These are phyloP conservation scores for Mesorhabditis spiculigera DNA, from an alignment of 2,888 invertebrate genomes.

Conservation along the genomic window DNA sequence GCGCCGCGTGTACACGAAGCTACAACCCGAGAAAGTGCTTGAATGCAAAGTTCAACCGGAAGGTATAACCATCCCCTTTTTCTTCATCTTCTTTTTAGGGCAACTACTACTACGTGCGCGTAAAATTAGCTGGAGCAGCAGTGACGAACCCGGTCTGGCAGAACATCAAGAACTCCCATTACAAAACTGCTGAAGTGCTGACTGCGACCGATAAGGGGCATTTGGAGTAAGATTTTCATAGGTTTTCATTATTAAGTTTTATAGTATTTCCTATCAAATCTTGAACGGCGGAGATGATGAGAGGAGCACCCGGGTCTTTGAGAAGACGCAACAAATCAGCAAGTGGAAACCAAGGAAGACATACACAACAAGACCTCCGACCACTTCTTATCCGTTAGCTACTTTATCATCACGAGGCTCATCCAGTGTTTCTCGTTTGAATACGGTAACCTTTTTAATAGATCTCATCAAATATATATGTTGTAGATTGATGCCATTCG, in stretches of 20 bases:
- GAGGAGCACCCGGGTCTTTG: not conserved
- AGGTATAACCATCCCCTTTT: not conserved
- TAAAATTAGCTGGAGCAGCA: conserved; percentile 11
- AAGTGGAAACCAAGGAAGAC: not conserved
- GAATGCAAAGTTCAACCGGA: conserved; percentile 14
- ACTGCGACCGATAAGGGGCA: conserved; percentile 10
- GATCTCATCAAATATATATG: too few species aligned
- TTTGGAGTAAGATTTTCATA: conserved; percentile 11
- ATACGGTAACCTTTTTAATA: not conserved
- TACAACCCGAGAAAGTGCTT: conserved; percentile 15
- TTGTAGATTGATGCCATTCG: not conserved
- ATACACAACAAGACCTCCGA: not conserved
- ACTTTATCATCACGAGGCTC: not conserved
- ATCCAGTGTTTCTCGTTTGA: not conserved
- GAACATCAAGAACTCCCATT: conserved; percentile 6
- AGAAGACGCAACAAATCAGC: not conserved
- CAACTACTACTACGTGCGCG: conserved; percentile 10
- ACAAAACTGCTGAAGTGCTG: conserved; percentile 12
- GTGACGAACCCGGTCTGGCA: conserved; percentile 16
- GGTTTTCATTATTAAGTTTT: not conserved
- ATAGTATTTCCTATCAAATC: not conserved
- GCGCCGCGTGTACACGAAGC: conserved; percentile 11
- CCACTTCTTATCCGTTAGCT: not conserved
- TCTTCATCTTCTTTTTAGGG: not conserved
- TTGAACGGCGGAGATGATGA: not conserved